These are phyloP conservation scores for Aphrophora alni DNA, from an alignment of 2,888 invertebrate species.

Conservation along the genomic window DNA sequence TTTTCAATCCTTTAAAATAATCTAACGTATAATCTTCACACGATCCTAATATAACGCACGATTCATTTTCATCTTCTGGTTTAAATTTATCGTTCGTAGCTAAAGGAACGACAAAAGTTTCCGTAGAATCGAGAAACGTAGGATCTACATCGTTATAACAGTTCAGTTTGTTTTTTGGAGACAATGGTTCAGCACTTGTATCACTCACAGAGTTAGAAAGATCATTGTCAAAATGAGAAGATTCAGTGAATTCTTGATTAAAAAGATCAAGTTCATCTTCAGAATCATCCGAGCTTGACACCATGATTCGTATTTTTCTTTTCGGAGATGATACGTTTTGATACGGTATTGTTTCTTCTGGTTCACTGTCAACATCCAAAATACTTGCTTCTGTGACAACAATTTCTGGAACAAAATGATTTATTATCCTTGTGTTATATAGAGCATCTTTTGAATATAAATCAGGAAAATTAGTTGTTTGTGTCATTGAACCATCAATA, in stretches of 20 bases:
- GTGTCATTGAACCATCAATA: not conserved
- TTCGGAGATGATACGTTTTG: not conserved
- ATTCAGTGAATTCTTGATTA: not conserved
- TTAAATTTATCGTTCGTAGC: not conserved
- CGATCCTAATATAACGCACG: constrained; percentile 65
- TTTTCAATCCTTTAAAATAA: constrained; percentile 61
- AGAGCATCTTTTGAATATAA: too few species aligned
- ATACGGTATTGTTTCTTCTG: constrained; percentile 25
- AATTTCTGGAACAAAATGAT: constrained; percentile 45
- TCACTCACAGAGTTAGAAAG: not conserved
- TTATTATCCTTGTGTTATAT: not conserved
- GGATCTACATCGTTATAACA: not conserved
- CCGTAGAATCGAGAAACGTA: not conserved
- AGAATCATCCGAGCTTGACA: constrained; percentile 23
- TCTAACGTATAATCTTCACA: constrained; percentile 65
- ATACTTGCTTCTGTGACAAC: constrained; percentile 47
- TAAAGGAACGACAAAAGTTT: constrained; percentile 10
- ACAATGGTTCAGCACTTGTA: not conserved
- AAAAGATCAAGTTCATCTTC: constrained; percentile 6
- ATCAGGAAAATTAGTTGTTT: too few species aligned
- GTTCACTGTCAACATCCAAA: constrained; percentile 36
- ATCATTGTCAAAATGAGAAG: not conserved
- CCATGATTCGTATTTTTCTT: constrained; percentile 20
- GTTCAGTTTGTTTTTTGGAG: not conserved
- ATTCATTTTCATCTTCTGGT: constrained; percentile 57